phyloP scores from a whole-genome alignment of 2,113 vertebrate species.

The Ivindomyrus marchei region DNA sequence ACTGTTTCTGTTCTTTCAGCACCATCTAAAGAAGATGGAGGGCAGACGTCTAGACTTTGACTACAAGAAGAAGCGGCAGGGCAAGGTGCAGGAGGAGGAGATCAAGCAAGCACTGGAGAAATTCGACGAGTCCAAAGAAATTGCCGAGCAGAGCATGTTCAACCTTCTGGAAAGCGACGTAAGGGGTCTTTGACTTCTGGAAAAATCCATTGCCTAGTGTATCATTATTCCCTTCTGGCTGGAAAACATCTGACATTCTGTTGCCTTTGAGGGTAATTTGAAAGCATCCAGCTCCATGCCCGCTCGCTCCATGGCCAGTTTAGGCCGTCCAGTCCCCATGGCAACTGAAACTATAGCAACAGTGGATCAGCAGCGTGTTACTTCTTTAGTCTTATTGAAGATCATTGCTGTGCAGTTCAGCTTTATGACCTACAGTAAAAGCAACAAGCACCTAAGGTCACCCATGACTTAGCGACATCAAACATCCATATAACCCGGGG shows the following conservation, averaged over 20 bases:
- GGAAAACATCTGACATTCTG: background rate
- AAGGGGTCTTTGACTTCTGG: slow-evolving; percentile 40
- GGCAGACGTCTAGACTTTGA: slow-evolving; percentile 93
- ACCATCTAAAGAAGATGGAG: slow-evolving; percentile 92
- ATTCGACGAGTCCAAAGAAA: slow-evolving; percentile 93
- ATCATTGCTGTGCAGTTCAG: background rate
- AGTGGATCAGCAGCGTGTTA: background rate
- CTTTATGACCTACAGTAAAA: background rate
- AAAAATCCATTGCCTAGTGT: background rate
- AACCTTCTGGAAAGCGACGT: slow-evolving; percentile 96
- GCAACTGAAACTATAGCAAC: slow-evolving; percentile 1
- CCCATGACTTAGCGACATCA: background rate
- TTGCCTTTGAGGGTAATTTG: background rate
- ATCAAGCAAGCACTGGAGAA: slow-evolving; percentile 91
- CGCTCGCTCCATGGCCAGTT: background rate
- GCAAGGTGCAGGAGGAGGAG: slow-evolving; percentile 87
- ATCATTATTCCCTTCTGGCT: background rate
- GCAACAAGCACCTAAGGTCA: background rate
- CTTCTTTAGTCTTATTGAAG: background rate
- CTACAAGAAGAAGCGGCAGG: slow-evolving; percentile 95
- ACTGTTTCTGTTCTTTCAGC: slow-evolving; percentile 55
- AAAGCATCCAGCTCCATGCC: background rate
- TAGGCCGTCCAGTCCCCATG: background rate
- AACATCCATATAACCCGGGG: background rate
- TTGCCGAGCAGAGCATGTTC: slow-evolving; percentile 97